These are phyloP conservation scores for Biston stratarius DNA, from an alignment of 2,888 invertebrate genomes.

Conservation along the genomic window DNA sequence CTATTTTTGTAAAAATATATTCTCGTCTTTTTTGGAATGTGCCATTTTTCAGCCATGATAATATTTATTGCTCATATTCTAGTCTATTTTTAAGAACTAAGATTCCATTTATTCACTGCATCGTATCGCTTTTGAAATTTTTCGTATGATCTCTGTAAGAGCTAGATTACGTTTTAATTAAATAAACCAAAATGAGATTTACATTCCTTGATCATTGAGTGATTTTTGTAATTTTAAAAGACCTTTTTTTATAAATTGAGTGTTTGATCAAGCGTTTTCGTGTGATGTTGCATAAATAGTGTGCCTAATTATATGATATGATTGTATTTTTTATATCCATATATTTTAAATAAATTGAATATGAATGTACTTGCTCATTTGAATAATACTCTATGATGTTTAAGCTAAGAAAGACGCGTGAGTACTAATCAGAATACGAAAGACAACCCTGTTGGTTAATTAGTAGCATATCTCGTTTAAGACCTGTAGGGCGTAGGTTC, in stretches of 20 bases:
- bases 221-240: constrained; percentile 40
- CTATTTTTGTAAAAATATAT: constrained; percentile 23
- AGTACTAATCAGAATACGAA: too few relatives aligned
- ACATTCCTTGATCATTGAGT: constrained; percentile 65
- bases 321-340: constrained; percentile 70
- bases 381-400: constrained; percentile 4
- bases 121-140: constrained; percentile 25
- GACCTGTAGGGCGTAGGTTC: too few relatives aligned
- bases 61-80: constrained; percentile 84
- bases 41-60: constrained; percentile 79
- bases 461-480: too few relatives aligned
- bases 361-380: constrained; percentile 25
- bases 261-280: constrained; percentile 50
- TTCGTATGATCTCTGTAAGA: constrained; percentile 64
- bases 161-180: constrained; percentile 50
- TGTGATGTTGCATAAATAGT: constrained; percentile 51
- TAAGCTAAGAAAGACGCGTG: too few relatives aligned
- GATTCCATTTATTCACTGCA: constrained; percentile 31
- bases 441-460: too few relatives aligned
- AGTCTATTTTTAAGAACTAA: constrained; percentile 75
- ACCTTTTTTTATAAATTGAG: constrained; percentile 32
- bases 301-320: constrained; percentile 29
- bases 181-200: constrained; percentile 62
- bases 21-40: constrained; percentile 54
- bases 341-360: constrained; percentile 58